Base-by-base conservation (phyloP, 1,140 invertebrate species). In the Aphelenchoides besseyi region DNA sequence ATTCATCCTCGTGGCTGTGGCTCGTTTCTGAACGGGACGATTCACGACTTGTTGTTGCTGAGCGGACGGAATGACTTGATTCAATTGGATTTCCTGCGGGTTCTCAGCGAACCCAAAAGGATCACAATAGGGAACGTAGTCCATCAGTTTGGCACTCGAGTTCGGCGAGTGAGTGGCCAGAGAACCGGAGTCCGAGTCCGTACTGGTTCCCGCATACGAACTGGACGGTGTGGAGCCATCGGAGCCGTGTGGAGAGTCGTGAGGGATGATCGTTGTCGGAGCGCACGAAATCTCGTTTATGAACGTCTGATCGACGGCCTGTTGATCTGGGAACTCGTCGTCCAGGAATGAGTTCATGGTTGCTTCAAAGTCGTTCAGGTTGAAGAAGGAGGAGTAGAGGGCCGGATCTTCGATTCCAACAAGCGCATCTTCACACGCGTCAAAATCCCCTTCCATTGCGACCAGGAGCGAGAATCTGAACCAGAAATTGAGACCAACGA, bases 181-280 rank as follows among this genome's bases (percentile, higher is more conserved):
- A 28, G 55, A 59, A 8, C 55, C 55, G 26, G 5, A 59, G 18
- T 59, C 55, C 5, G 55, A 59, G 55, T 59, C 55, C 41, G 41
- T 48, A 23, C 5, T 18, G 5, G 55, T 59, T 5, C 5, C 55
- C 55, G 55, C 5, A 23, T 48, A 48, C 41, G 55, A 59, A 8
- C 5, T 8, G 18, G 55, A 59, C 5, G 55, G 55, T 33, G 55
- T 59, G 5, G 55, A 59, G 55, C 55, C 55, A 12, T 59, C 55
- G 55, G 55, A 59, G 55, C 32, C 55, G 55, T 59, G 55, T 33
- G 55, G 55, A 28, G 55, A 59, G 41, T 48, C 12, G 41, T n/a
- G n/a, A n/a, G n/a, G n/a, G n/a, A n/a, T n/a, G n/a, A 23, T 23
- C 12, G 41, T 23, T 23, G 41, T 12, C 41, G 41, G 41, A 12